Base-by-base conservation (phyloP, 2,113 vertebrate species). In the Chionis minor region DNA sequence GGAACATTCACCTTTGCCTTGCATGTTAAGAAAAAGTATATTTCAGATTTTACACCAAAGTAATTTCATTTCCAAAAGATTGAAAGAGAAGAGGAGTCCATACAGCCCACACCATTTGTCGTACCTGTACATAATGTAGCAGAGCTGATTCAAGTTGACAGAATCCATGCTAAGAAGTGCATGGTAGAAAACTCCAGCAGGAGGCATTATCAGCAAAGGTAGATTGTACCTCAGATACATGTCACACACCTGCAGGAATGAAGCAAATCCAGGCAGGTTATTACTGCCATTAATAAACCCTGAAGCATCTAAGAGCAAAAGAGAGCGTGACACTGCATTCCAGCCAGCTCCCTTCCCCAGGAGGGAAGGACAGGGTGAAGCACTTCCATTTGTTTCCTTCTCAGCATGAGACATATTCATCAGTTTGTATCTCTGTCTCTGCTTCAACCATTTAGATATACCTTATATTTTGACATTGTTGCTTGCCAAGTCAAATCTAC, bases 101-200 rank as follows among this genome's bases (percentile, higher is more conserved):
- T 58, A 33, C 49, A 51, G 49, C 49, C 49, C 22, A 23, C 49
- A 51, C 21, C 49, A 24, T 35, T 30, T 59, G 77, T 80, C 86
- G 38, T 97, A 99, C 99, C 99, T 99, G 98, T 98, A 97, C 99
- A 99, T 99, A 93, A 99, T 98, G 96, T 98, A 98, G 96, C 99
- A 99, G 79, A 99, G 98, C 40, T 98, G 98, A 97, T 99, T 99
- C 86, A 99, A 96, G 66, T 92, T 98, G 87, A 98, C 94, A 3
- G 99, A 95, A 96, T 99, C 98, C 65, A 98, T 97, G 95, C 98
- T 98, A 56, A 99, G 97, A 30, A 99, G 98, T 2, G 98, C 98
- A 14, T 98, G 97, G 94, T 99, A 99, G 96, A 99, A 99, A 62
- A 99, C 97, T 38, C 99, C 99, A 94, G 98, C 88, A 35, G 99